Evolutionary conservation across 2,797 vertebrate species (phyloP).

Genomic region (Varecia variegata): DNA sequence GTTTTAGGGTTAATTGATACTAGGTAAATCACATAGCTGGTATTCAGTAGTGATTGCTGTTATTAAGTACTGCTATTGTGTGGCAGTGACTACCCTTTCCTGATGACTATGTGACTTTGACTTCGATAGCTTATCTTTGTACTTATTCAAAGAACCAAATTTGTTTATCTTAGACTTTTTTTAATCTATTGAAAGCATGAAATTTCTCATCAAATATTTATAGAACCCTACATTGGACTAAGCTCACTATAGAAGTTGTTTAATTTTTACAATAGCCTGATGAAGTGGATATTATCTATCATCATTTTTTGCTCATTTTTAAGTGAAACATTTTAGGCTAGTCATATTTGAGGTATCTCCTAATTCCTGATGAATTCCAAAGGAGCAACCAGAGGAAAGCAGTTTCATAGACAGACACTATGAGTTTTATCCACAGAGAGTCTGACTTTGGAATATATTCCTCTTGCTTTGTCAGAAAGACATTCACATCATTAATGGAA

Average conservation of each 20-base stretch:
- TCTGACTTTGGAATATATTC: neutral
- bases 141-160: neutral
- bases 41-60: neutral
- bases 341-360: neutral
- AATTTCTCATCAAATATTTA: neutral
- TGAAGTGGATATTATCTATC: neutral
- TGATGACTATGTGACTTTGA: neutral
- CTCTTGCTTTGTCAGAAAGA: neutral
- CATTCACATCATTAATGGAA: neutral
- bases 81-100: neutral
- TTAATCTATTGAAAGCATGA: neutral
- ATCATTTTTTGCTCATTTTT: neutral
- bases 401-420: neutral
- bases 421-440: neutral
- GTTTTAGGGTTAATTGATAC: neutral
- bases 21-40: neutral
- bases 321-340: neutral
- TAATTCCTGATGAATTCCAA: neutral
- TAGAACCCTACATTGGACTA: neutral
- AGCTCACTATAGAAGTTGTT: neutral
- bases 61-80: neutral
- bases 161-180: neutral
- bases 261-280: neutral
- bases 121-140: neutral
- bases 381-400: neutral